Conservation (phyloP, 2,797 vertebrate genomes). For the Sebastolobus altivelis region DNA sequence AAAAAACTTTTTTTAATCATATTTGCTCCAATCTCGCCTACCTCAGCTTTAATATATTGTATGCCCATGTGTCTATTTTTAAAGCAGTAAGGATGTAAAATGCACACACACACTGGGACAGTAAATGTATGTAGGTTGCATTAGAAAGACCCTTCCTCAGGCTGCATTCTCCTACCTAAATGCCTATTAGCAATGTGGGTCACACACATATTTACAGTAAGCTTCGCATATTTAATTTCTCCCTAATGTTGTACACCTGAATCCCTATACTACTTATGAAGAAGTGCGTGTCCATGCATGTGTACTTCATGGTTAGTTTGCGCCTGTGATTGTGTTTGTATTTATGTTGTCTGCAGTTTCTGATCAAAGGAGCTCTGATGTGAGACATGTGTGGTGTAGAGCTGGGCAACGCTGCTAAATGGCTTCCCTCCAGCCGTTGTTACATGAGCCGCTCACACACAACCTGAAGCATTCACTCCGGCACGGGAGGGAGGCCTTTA, state of each 20-base stretch:
- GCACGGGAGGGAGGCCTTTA: conserved; percentile 47
- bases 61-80: conserved; percentile 16
- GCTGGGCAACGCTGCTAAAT: conserved; percentile 46
- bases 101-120: not conserved
- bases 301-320: not conserved
- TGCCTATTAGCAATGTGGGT: conserved; percentile 55
- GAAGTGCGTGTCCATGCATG: not conserved
- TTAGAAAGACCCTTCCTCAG: conserved; percentile 33
- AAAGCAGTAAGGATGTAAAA: not conserved
- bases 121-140: conserved; percentile 29
- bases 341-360: conserved; percentile 13
- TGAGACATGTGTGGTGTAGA: conserved; percentile 54
- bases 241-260: conserved; percentile 21
- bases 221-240: conserved; percentile 41
- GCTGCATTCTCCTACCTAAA: conserved; percentile 42
- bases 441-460: conserved; percentile 68
- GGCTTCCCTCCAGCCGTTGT: conserved; percentile 60
- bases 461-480: conserved; percentile 63
- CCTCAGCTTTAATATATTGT: not conserved
- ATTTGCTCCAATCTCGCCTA: too few relatives aligned
- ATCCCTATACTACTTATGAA: not conserved
- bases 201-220: conserved; percentile 41
- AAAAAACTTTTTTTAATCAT: too few relatives aligned
- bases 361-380: conserved; percentile 50
- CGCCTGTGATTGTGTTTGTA: conserved; percentile 16